phyloP scores from a whole-genome alignment of 2,888 invertebrate genomes.

The Elaeidobius kamerunicus region DNA sequence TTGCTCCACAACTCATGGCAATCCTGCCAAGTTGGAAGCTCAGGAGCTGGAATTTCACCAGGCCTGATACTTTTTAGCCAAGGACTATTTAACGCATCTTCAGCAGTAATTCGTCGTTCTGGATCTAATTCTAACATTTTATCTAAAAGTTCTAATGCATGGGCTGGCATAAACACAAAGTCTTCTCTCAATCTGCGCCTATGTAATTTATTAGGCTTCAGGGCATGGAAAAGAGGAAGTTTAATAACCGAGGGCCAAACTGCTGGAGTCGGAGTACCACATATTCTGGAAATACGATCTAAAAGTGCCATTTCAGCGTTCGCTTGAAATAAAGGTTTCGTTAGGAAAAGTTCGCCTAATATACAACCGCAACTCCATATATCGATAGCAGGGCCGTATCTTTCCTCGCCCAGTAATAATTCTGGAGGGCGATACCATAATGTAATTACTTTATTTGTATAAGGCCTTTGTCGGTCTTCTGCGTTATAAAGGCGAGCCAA shows the following conservation, averaged over 20 bases:
- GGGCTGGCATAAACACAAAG: slow-evolving; percentile 86
- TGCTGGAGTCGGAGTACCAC: slow-evolving; percentile 94
- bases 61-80: slow-evolving; percentile 93
- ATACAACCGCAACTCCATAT: slow-evolving; percentile 99
- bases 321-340: slow-evolving; percentile 93
- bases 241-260: slow-evolving; percentile 96
- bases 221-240: slow-evolving; percentile 86
- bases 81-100: slow-evolving; percentile 85
- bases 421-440: slow-evolving; percentile 99
- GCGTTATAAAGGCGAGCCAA: slow-evolving; percentile 93
- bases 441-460: slow-evolving; percentile 98
- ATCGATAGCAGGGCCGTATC: slow-evolving; percentile 96
- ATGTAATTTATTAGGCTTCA: slow-evolving; percentile 89
- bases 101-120: slow-evolving; percentile 87
- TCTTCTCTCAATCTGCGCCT: slow-evolving; percentile 87
- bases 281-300: slow-evolving; percentile 89
- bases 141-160: slow-evolving; percentile 88
- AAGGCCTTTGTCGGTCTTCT: slow-evolving; percentile 91
- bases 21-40: slow-evolving; percentile 94
- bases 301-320: slow-evolving; percentile 90
- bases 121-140: slow-evolving; percentile 97
- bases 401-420: slow-evolving; percentile 91
- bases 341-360: slow-evolving; percentile 93
- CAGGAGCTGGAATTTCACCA: slow-evolving; percentile 80
- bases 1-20: slow-evolving; percentile 99